Percentiles rank a stretch among this genome's conserved stretches.
phyloP scores from a whole-genome alignment of 2,888 invertebrate genomes.

The Tipula lateralis region DNA sequence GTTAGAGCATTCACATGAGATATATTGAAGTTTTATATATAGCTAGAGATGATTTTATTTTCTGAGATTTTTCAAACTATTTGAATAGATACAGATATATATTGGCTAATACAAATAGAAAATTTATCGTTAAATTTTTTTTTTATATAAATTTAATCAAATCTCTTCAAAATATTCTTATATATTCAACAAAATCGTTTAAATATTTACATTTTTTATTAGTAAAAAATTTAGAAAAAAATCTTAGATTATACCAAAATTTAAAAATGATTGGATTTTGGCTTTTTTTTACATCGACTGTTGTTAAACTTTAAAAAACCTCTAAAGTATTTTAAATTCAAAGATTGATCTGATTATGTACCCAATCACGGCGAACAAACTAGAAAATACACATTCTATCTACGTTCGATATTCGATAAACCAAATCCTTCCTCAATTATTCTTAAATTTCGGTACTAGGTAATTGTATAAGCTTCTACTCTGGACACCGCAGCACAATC shows the following conservation, averaged over 20 bases:
- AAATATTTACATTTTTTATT: neutral
- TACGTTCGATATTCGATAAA: no score
- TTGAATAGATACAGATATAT: neutral
- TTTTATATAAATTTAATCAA: neutral
- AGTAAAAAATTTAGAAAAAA: neutral
- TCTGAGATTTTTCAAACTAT: neutral
- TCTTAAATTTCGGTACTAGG: no score
- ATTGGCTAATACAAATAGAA: slow-evolving; percentile 1
- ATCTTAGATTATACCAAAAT: neutral
- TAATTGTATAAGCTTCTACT: no score
- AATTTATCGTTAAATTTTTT: neutral
- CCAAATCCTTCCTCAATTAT: no score
- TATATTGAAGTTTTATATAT: neutral
- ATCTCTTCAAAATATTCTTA: neutral
- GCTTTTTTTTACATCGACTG: no score
- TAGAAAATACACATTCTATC: no score
- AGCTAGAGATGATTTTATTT: neutral
- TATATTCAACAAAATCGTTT: neutral
- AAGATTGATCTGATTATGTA: no score
- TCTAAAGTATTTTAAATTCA: no score
- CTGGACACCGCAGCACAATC: no score
- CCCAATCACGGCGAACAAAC: no score
- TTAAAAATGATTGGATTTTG: neutral
- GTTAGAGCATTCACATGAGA: neutral
- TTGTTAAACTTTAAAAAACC: no score